Conservation (phyloP, 2,797 vertebrate species). For the Triplophysa bombifrons region DNA sequence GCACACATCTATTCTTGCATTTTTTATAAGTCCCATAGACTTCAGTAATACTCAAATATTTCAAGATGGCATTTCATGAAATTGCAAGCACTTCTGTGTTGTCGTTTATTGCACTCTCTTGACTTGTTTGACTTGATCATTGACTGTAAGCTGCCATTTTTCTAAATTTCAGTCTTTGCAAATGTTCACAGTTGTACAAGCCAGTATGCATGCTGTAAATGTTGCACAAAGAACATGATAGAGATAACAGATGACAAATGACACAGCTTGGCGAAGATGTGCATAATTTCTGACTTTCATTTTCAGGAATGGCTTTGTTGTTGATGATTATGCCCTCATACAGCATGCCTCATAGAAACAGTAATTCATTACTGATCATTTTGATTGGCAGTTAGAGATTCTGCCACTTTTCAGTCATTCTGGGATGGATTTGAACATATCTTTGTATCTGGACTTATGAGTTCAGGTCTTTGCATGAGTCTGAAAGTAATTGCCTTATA, state of each 20-base stretch:
- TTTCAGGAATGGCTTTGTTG: constrained; percentile 12
- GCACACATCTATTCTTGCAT: constrained; percentile 3
- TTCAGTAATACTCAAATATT: background rate
- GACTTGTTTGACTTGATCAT: background rate
- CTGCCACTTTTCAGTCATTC: background rate
- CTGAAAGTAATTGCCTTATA: background rate
- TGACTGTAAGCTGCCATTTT: constrained; percentile 2
- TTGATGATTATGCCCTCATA: constrained; percentile 10
- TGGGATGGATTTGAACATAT: background rate
- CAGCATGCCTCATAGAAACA: constrained; percentile 9
- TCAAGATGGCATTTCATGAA: background rate
- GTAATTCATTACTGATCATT: background rate
- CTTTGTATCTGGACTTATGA: background rate
- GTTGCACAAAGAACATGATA: constrained; percentile 6
- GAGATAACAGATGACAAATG: constrained; percentile 13
- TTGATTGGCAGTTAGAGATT: background rate
- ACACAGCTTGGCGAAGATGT: constrained; percentile 15
- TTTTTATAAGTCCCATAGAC: background rate
- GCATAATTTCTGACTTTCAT: background rate
- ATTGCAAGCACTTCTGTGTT: background rate
- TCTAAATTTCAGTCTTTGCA: background rate
- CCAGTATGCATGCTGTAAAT: background rate
- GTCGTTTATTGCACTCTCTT: constrained; percentile 7
- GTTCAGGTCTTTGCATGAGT: background rate
- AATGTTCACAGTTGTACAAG: background rate